Evolutionary conservation across 2,797 vertebrate species (phyloP), one percentile per base, ranked within the genome.

Genomic region (Chelon auratus): DNA sequence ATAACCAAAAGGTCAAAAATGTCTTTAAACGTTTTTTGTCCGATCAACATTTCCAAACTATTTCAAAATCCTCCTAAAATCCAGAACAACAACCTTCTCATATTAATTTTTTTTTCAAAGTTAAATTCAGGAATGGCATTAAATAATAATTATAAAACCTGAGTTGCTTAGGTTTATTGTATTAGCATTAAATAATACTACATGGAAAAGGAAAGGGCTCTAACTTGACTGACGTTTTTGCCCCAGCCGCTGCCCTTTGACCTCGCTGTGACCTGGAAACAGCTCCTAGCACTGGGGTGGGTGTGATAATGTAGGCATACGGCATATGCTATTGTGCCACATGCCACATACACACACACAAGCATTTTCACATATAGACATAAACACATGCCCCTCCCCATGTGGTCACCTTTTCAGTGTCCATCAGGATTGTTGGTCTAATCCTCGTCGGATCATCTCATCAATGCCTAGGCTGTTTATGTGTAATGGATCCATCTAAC

Each of bases 331-430:
- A 83, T 86, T 87, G 80, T 77, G 33, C 45, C 65, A 58, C 50
- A 5, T 59, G 26, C 37, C 61, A 26, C 75, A 62, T 8, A 62
- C 42, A 48, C 43, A 56, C 62, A 58, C 73, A 72, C 69, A 57
- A 60, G 53, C 73, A 64, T 48, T 52, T 36, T 53, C 69, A 75
- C 66, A 63, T 56, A 48, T 43, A 55, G 56, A 64, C 61, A 58
- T 13, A 65, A 64, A 74, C 72, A 48, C 62, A 60, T 45, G 30
- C 72, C 51, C 79, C 84, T 65, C 80, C 82, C 82, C 51, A 56
- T 93, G 88, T 91, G 92, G 93, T 92, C 93, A 93, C 93, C 92
- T 93, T 91, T 92, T 92, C 88, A 85, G 88, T 81, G 90, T 92
- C 92, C 91, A 92, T 93, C 91, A 92, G 91, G 92, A 93, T 93